These are phyloP conservation scores for Oreochromis grahami DNA, from an alignment of 2,797 vertebrate genomes.

Conservation along the genomic window DNA sequence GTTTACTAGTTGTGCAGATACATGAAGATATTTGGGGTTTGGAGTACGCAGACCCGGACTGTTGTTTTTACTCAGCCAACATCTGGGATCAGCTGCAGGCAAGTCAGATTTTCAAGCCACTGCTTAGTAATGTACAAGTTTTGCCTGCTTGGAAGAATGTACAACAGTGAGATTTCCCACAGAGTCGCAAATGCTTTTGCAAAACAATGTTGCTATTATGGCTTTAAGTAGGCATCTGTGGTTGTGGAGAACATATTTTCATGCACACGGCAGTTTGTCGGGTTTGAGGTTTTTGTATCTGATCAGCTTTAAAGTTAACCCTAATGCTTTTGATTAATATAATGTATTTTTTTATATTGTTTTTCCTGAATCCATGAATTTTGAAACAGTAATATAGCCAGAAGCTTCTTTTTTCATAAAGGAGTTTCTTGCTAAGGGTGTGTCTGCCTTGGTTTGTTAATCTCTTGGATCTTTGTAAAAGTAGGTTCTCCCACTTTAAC, in stretches of 20 bases:
- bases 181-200: constrained; percentile 23
- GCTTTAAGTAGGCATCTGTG: constrained; percentile 18
- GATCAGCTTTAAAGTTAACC: neutral
- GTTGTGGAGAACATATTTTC: constrained; percentile 11
- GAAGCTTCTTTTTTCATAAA: neutral
- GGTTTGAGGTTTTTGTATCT: neutral
- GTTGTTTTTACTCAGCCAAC: constrained; percentile 30
- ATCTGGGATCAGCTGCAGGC: constrained; percentile 63
- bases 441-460: neutral
- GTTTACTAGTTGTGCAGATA: constrained; percentile 27
- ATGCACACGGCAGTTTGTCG: constrained; percentile 5
- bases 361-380: neutral
- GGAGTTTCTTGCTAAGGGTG: neutral
- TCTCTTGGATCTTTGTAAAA: neutral
- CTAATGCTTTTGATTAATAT: neutral
- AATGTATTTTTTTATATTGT: neutral
- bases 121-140: constrained; percentile 39
- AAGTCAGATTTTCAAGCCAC: constrained; percentile 42
- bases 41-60: neutral
- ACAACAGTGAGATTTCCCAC: constrained; percentile 43
- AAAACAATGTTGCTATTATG: neutral
- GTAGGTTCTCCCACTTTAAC: neutral
- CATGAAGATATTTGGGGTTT: neutral
- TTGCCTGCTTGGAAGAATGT: constrained; percentile 42
- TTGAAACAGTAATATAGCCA: neutral